Conservation (phyloP, 2,797 vertebrate genomes). For the Erethizon dorsatum region DNA sequence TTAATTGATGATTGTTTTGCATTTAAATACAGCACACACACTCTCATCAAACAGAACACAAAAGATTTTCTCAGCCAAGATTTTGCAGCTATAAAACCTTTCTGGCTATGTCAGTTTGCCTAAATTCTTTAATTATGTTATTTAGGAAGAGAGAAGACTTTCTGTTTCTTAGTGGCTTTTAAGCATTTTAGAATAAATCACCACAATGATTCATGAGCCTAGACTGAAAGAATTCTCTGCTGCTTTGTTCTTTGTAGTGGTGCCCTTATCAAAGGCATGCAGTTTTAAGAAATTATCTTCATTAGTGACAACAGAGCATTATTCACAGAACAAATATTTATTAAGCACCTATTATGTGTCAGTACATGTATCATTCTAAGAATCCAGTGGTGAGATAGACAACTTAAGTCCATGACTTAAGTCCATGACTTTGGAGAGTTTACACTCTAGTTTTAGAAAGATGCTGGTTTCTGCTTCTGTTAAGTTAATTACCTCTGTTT, state of each 20-base stretch:
- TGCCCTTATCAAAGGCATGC: neutral
- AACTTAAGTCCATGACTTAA: neutral
- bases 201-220: neutral
- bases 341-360: neutral
- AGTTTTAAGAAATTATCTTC: neutral
- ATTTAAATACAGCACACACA: neutral
- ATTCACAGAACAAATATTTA: conserved; percentile 11
- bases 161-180: neutral
- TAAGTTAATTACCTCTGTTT: neutral
- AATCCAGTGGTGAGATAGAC: neutral
- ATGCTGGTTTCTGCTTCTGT: neutral
- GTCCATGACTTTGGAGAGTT: neutral
- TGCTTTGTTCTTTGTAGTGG: neutral
- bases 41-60: neutral
- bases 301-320: neutral
- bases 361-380: neutral
- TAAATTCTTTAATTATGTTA: neutral
- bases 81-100: neutral
- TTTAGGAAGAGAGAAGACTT: neutral
- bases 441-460: neutral
- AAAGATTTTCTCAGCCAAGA: conserved; percentile 36
- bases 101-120: neutral
- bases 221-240: neutral
- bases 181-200: neutral
- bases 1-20: neutral